Base-by-base conservation (phyloP, 2,797 vertebrate species). In the Ctenopoma multispine region DNA sequence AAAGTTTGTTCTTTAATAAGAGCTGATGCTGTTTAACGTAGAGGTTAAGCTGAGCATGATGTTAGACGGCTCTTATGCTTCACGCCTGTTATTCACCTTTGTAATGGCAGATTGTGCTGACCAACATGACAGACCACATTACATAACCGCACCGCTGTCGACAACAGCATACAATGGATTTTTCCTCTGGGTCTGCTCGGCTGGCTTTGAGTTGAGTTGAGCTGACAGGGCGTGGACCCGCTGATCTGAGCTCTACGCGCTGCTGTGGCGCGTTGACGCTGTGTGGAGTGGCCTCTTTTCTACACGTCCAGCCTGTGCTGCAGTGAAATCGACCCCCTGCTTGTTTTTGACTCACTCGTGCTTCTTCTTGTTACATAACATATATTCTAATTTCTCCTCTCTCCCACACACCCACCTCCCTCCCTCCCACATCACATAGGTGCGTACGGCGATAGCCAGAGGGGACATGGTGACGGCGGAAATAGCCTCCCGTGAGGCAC, bases 381-480 rank as follows among this genome's bases (percentile, higher is more conserved):
- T 15, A 24, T 54, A 57, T 71, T 83, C 38, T 62, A 53, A 86
- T 82, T 82, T 75, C 47, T 70, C 73, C 38, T 72, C 68, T 70
- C 54, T 63, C 55, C 59, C 62, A 44, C 63, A 36, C 72, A 20
- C 48, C 55, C 14, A 10, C 29, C 50, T 46, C 36, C 40, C 5
- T 31, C 18, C 61, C 34, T 70, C 18, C 20, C 20, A 58, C 69
- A 40, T 77, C 66, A 27, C 20, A 20, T 81, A 97, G 97, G 97
- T 98, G 83, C 95, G 97, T 71, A 96, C 95, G 0, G 97, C 97
- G 1, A 92, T 98, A 70, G 95, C 97, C 60, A 93, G 96, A 27
- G 97, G 96, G 17, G 97, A 97, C 93, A 96, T 98, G 93, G 96
- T 98, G 80, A 95, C 96, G 0, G 97, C 97, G 0, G 97, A 98